phyloP scores from a whole-genome alignment of 1,140 invertebrate genomes.

The Drosophila sp. region DNA sequence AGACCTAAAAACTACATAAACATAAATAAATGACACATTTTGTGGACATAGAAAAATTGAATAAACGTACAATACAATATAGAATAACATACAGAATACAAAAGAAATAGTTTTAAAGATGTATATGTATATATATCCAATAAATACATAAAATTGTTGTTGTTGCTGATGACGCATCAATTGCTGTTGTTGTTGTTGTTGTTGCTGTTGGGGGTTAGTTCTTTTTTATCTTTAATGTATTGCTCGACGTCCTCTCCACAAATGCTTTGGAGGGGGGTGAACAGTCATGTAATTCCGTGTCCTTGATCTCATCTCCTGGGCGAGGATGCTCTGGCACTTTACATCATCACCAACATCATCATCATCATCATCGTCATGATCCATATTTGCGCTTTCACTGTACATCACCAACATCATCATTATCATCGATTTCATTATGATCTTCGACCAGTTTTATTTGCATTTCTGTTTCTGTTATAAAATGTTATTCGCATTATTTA shows the following conservation, averaged over 20 bases:
- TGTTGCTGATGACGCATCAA: conserved; percentile 28
- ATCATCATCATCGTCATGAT: not conserved
- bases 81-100: conserved; percentile 54
- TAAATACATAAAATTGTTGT: conserved; percentile 69
- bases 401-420: conserved; percentile 68
- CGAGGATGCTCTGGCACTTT: conserved; percentile 39
- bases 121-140: conserved; percentile 36
- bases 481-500: conserved; percentile 47
- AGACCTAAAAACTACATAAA: conserved; percentile 64
- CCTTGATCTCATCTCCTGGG: conserved; percentile 29
- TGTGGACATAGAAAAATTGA: conserved; percentile 77
- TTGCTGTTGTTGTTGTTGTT: conserved; percentile 33
- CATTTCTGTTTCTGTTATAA: conserved; percentile 40
- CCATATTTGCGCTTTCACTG: conserved; percentile 5
- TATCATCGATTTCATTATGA: not conserved
- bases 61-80: conserved; percentile 57
- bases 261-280: conserved; percentile 76
- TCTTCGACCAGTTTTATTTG: conserved; percentile 39
- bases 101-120: conserved; percentile 38
- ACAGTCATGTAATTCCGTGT: conserved; percentile 59
- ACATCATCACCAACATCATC: conserved; percentile 73
- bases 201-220: conserved; percentile 45
- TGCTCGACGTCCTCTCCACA: conserved; percentile 81
- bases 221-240: conserved; percentile 20
- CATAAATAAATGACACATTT: conserved; percentile 80